phyloP scores from a whole-genome alignment of 1,140 invertebrate genomes.

The Phthorimaea operculella region DNA sequence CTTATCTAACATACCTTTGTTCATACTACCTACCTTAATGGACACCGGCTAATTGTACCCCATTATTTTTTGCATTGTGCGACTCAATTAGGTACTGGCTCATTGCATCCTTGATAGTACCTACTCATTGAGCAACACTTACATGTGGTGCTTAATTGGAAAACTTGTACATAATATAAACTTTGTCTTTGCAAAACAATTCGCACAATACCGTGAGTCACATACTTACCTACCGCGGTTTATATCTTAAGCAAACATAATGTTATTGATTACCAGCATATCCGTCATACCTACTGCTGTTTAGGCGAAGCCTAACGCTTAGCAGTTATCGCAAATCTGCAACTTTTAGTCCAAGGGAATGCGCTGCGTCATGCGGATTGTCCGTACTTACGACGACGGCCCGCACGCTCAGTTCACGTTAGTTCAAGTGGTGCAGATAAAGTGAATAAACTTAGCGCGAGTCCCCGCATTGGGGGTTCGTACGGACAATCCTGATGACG shows the following conservation, averaged over 20 bases:
- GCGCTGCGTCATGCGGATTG: no score
- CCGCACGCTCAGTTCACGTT: no score
- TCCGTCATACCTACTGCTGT: background rate
- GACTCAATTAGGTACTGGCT: constrained; percentile 9
- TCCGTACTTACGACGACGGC: no score
- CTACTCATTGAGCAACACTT: background rate
- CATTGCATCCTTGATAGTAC: constrained; percentile 3
- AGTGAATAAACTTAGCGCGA: no score
- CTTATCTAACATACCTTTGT: constrained; percentile 51
- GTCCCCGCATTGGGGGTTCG: no score
- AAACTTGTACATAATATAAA: background rate
- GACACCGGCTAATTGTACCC: constrained; percentile 33
- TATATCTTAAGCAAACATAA: background rate
- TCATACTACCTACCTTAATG: constrained; percentile 33
- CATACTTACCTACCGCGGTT: background rate
- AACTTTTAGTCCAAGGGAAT: no score
- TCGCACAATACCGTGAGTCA: background rate
- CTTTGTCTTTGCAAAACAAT: constrained; percentile 1
- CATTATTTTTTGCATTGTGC: constrained; percentile 27
- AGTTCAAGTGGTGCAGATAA: no score
- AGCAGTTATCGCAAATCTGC: no score
- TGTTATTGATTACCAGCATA: background rate
- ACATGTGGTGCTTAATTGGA: background rate
- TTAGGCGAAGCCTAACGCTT: no score
- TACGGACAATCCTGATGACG: no score